Conservation (phyloP, 2,797 vertebrate species). For the Rhadinocentrus ornatus region DNA sequence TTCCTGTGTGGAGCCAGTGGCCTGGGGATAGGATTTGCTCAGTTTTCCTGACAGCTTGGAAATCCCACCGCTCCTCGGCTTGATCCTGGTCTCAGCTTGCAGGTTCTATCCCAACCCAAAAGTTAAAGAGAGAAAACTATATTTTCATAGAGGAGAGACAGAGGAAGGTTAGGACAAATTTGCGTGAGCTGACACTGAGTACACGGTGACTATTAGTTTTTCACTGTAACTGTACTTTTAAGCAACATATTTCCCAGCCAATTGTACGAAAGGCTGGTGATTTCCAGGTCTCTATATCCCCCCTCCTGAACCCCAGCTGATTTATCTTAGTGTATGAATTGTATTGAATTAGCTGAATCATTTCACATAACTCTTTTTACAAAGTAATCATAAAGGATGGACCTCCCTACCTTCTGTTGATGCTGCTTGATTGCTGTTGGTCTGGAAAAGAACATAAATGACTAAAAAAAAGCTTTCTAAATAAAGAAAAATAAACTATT, state of each 20-base stretch:
- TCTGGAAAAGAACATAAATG: background rate
- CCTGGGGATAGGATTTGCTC: slow-evolving; percentile 75
- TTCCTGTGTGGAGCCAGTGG: slow-evolving; percentile 75
- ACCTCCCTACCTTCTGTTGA: slow-evolving; percentile 43
- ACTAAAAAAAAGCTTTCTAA: too few relatives aligned
- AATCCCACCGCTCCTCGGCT: slow-evolving; percentile 69
- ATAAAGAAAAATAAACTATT: too few relatives aligned
- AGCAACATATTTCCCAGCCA: background rate
- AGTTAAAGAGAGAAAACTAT: slow-evolving; percentile 64
- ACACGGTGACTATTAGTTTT: slow-evolving; percentile 24
- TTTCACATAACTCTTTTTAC: slow-evolving; percentile 26
- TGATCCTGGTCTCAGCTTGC: slow-evolving; percentile 73
- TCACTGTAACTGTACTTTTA: slow-evolving; percentile 25
- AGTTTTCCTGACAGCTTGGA: slow-evolving; percentile 73
- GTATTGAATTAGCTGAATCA: slow-evolving; percentile 3
- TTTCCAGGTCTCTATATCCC: background rate
- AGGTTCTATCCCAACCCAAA: slow-evolving; percentile 60
- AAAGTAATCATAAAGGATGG: slow-evolving; percentile 36
- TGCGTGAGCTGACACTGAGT: slow-evolving; percentile 17
- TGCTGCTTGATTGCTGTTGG: slow-evolving; percentile 34
- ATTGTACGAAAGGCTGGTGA: background rate
- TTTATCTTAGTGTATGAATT: slow-evolving; percentile 2
- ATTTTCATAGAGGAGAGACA: slow-evolving; percentile 45
- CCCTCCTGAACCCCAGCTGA: background rate
- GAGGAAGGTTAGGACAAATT: slow-evolving; percentile 26